Evolutionary conservation across 2,113 vertebrate genomes (phyloP), one percentile per base, ranked within the genome.

Genomic region (Zapus hudsonius): DNA sequence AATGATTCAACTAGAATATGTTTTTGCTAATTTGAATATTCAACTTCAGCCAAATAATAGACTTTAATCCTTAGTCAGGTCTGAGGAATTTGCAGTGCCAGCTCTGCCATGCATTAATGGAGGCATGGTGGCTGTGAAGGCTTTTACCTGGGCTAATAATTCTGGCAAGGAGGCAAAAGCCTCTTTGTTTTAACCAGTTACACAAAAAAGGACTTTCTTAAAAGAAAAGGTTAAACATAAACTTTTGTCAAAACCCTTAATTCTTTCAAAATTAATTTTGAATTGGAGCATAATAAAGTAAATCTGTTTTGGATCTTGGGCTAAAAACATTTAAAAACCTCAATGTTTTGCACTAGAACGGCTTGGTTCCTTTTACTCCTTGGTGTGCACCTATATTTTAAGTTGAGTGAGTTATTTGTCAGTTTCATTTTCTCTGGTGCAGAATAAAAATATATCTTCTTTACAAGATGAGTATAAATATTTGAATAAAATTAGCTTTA

Each of bases 211-310:
- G 76, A 40, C 73, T 40, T 79, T 92, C 87, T 72, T 42, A 72
- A 82, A 84, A 40, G 38, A n/a, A 57, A 74, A 89, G 69, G 52
- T 88, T 25, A 73, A 84, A 82, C 87, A 69, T 61, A 91, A 88
- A 89, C 29, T n/a, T 55, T 59, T 74, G 7, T 87, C 29, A 94
- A 20, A 59, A 0, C 19, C 74, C 33, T 69, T 57, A 84, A 55
- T 72, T 69, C 86, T 95, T 96, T 79, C 78, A 75, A 10, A 42
- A 33, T 90, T 87, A n/a, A 59, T 94, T 95, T 55, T 84, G n/a
- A 31, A 38, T 84, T 79, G 17, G 11, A 1, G 5, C 87, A 2
- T 86, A 89, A 59, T 80, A 11, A 85, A 86, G 19, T 92, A 69
- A 94, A 73, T 92, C 4, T 84, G 5, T 55, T 93, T 94, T 89